Evolutionary conservation across 2,113 vertebrate species (phyloP).

Genomic region (Heterotilapia buettikoferi): DNA sequence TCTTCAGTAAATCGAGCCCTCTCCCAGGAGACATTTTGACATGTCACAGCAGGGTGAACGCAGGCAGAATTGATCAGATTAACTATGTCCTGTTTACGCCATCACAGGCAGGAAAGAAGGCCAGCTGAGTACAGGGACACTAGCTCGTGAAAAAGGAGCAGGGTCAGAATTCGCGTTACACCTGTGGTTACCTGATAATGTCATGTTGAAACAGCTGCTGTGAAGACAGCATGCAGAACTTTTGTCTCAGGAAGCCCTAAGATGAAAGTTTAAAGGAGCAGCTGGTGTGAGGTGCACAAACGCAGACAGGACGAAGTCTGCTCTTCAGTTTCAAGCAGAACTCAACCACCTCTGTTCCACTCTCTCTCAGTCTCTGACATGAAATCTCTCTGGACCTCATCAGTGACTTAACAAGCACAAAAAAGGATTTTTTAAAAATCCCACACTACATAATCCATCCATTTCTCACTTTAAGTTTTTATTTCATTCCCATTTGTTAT

Average conservation of each 20-base stretch:
- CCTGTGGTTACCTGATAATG: background rate
- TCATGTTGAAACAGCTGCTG: background rate
- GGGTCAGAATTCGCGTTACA: background rate
- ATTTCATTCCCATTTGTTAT: background rate
- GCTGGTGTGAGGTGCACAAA: background rate
- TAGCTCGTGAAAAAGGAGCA: background rate
- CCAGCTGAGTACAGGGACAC: background rate
- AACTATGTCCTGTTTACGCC: background rate
- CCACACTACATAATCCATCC: background rate
- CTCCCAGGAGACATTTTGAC: background rate
- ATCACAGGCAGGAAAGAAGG: background rate
- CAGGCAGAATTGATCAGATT: background rate
- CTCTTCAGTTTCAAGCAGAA: background rate
- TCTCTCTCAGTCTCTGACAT: background rate
- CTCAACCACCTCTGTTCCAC: background rate
- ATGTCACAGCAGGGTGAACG: background rate
- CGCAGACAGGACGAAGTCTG: fast-evolving
- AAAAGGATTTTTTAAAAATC: background rate
- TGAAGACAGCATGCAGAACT: background rate
- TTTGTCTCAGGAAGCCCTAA: background rate
- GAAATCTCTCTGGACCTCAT: background rate
- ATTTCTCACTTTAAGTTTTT: background rate
- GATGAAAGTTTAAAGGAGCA: background rate
- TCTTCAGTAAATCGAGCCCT: background rate
- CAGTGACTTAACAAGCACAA: background rate